Conservation (phyloP, 2,797 vertebrate species). For the Discoglossus pictus region DNA sequence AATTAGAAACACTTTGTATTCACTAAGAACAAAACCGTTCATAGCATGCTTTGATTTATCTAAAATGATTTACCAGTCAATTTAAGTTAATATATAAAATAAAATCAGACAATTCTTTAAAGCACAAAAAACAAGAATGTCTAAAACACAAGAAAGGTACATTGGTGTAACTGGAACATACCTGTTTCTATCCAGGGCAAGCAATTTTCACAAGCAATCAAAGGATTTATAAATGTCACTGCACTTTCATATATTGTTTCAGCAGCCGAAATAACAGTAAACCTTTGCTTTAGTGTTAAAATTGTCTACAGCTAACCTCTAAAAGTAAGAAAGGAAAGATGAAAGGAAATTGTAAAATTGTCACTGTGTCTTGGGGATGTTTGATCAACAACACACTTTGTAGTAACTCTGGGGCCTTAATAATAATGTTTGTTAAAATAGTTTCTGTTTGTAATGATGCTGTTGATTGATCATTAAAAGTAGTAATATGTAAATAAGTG, state of each 20-base stretch:
- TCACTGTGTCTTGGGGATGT: slow-evolving; percentile 12
- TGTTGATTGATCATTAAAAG: too few relatives aligned
- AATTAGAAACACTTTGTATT: too few relatives aligned
- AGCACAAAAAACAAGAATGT: slow-evolving; percentile 13
- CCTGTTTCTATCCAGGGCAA: slow-evolving; percentile 43
- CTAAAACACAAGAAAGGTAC: slow-evolving; percentile 19
- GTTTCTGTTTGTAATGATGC: too few relatives aligned
- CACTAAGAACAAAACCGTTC: too few relatives aligned
- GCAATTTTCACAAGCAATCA: slow-evolving; percentile 49
- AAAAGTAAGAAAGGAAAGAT: slow-evolving; percentile 30
- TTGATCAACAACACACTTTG: too few relatives aligned
- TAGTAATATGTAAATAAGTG: too few relatives aligned
- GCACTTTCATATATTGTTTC: slow-evolving; percentile 46
- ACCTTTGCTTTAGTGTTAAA: slow-evolving; percentile 35
- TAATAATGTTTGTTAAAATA: too few relatives aligned
- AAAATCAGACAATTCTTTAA: slow-evolving; percentile 26
- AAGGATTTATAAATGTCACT: slow-evolving; percentile 52
- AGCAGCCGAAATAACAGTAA: slow-evolving; percentile 35
- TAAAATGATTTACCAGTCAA: too few relatives aligned
- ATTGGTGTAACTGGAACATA: slow-evolving; percentile 25
- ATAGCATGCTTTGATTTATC: too few relatives aligned
- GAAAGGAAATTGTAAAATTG: slow-evolving; percentile 39
- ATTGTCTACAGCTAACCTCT: slow-evolving; percentile 40
- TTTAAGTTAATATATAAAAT: too few relatives aligned
- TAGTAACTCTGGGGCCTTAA: too few relatives aligned